A percentile compares a stretch with the other conserved stretches of the same genome.
These are phyloP conservation scores for Theonella swinhoei DNA, from an alignment of 37 sponge, comb jelly and placozoan genomes.

Conservation along the genomic window DNA sequence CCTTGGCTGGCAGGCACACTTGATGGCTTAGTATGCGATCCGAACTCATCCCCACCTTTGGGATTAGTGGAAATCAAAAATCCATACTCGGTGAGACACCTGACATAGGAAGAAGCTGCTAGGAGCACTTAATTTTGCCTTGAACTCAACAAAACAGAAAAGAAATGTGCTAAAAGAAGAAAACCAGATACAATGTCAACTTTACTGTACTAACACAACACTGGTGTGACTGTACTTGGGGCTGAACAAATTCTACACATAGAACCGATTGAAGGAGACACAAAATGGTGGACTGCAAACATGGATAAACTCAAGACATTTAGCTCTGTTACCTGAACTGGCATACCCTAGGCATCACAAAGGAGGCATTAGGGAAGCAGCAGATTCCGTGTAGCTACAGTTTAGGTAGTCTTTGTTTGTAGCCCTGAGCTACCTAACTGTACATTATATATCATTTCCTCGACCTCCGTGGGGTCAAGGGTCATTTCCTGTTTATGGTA, in stretches of 20 bases:
- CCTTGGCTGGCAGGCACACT: slow-evolving; percentile 25
- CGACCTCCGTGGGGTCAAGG: no score
- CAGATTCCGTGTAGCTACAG: no score
- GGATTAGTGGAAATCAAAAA: slow-evolving; percentile 30
- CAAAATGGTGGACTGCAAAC: background rate
- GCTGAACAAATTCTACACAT: background rate
- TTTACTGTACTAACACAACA: slow-evolving; percentile 13
- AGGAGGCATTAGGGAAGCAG: slow-evolving; percentile 46
- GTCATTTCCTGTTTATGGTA: no score
- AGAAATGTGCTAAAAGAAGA: no score
- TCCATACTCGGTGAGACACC: background rate
- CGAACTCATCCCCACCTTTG: background rate
- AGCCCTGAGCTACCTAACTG: no score
- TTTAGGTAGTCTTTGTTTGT: no score
- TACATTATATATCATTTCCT: no score
- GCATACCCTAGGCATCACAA: slow-evolving; percentile 30
- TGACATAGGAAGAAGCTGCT: background rate
- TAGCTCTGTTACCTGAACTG: slow-evolving; percentile 15
- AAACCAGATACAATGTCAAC: slow-evolving; percentile 20
- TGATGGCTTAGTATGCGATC: slow-evolving; percentile 33
- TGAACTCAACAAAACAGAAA: background rate
- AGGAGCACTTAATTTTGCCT: background rate
- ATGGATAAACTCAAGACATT: background rate
- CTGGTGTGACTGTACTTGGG: slow-evolving; percentile 17
- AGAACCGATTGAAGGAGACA: background rate